A percentile compares a stretch with the other conserved stretches of the same genome.
Evolutionary conservation across 2,888 invertebrate genomes (phyloP).

Genomic region (Heliconius sara): DNA sequence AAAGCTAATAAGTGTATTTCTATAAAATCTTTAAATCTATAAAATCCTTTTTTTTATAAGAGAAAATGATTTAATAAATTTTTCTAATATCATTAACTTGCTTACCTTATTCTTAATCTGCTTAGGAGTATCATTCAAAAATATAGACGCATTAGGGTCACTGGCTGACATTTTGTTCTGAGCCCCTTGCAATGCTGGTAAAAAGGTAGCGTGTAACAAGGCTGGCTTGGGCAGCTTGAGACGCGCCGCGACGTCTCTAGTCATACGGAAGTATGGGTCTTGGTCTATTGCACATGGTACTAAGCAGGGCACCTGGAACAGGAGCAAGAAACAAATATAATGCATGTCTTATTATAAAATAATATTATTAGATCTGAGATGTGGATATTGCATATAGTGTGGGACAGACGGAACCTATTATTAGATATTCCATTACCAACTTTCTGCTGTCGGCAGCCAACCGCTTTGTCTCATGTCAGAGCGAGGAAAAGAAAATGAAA

Average conservation of each 20-base stretch:
- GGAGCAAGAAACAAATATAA: no score
- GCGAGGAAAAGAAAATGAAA: neutral
- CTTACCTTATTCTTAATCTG: slow-evolving; percentile 95
- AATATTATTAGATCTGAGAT: no score
- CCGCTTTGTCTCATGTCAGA: neutral
- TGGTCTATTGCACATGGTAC: slow-evolving; percentile 99
- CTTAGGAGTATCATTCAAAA: slow-evolving; percentile 96
- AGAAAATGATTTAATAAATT: no score
- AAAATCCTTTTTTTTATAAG: no score
- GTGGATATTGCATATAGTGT: no score
- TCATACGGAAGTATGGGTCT: slow-evolving; percentile 99
- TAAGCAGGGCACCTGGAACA: slow-evolving; percentile 78
- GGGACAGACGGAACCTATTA: no score
- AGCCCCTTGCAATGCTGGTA: slow-evolving; percentile 97
- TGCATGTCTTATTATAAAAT: no score
- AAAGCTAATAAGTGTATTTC: neutral
- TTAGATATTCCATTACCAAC: no score
- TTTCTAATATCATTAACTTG: neutral
- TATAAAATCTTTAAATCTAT: no score
- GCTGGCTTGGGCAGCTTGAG: slow-evolving; percentile 95
- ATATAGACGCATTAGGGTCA: slow-evolving; percentile 96
- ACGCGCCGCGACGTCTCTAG: slow-evolving; percentile 97
- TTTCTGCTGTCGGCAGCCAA: neutral
- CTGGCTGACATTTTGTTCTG: slow-evolving; percentile 99
- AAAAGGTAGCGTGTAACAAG: slow-evolving; percentile 93